Evolutionary conservation across 2,797 vertebrate genomes (phyloP).

Genomic region (Coilia nasus): DNA sequence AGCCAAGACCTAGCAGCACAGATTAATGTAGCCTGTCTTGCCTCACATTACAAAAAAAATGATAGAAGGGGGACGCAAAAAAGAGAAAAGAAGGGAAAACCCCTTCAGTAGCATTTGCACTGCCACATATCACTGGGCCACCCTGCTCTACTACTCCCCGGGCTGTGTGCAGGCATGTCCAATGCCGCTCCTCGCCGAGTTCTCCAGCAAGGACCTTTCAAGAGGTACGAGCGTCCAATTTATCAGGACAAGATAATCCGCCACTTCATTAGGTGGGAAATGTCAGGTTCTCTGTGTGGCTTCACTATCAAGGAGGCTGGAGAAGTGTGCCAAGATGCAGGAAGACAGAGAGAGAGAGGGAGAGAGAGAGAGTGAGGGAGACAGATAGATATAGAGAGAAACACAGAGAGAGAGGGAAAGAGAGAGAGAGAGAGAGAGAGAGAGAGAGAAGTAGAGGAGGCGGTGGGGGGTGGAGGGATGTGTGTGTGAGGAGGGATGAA

Average conservation of each 20-base stretch:
- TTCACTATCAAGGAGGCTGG: slow-evolving; percentile 52
- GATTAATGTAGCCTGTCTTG: neutral
- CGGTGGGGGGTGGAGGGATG: neutral
- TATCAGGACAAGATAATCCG: slow-evolving; percentile 83
- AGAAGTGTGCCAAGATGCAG: slow-evolving; percentile 54
- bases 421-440: slow-evolving; percentile 56
- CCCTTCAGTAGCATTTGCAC: slow-evolving; percentile 74
- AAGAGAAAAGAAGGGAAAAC: neutral
- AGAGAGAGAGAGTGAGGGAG: slow-evolving; percentile 39
- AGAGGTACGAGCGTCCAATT: slow-evolving; percentile 74
- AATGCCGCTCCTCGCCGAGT: slow-evolving; percentile 58
- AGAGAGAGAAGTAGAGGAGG: slow-evolving; percentile 34
- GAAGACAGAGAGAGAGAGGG: neutral
- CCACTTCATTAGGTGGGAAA: slow-evolving; percentile 78
- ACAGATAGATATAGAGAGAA: slow-evolving; percentile 55
- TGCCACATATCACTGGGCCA: slow-evolving; percentile 79
- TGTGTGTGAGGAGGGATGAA: slow-evolving; percentile 38
- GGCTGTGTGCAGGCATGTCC: slow-evolving; percentile 75
- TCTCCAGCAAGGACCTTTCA: slow-evolving; percentile 75
- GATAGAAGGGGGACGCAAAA: neutral
- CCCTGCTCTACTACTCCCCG: slow-evolving; percentile 68
- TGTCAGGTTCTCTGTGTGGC: slow-evolving; percentile 65
- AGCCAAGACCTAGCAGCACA: neutral
- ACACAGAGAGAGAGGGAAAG: neutral
- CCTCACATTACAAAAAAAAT: neutral